Evolutionary conservation across 2,797 vertebrate genomes (phyloP), one percentile per base, ranked within the genome.

Genomic region (Malacoctenus gilli): DNA sequence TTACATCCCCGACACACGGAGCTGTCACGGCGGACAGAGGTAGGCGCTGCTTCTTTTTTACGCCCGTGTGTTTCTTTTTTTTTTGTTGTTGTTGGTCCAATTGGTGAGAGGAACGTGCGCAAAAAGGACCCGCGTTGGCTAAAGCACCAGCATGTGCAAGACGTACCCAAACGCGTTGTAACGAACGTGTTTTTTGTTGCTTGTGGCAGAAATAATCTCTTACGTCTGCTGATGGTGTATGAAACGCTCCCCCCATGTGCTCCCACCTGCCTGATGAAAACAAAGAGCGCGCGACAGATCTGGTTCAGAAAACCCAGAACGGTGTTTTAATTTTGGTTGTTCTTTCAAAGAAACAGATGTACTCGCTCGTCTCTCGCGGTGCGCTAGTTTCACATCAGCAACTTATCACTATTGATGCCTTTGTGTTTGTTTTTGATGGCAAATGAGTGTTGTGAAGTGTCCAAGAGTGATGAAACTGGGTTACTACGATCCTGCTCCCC

Each of bases 11-110:
- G 62, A 71, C 74, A 32, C 7, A 39, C 49, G 56, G 77, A 69
- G 55, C 75, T 68, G 85, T 74, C 80, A 72, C 63, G 38, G 55
- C 4, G 37, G 50, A 30, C 49, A 3, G 60, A 89, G 88, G 89
- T 90, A 83, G 62, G 89, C 12, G 69, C 48, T 2, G 25, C 23
- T 58, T 55, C n/a, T 28, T 28, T 28, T n/a, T 28, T 28, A 28
- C 25, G n/a, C n/a, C n/a, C n/a, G n/a, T 28, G 25, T 28, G 25
- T 28, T 28, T 28, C n/a, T n/a, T n/a, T n/a, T n/a, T n/a, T n/a
- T n/a, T n/a, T n/a, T n/a, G n/a, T n/a, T n/a, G n/a, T n/a, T n/a
- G n/a, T n/a, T n/a, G n/a, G n/a, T 28, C 25, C 25, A 25, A 34
- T 12, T 12, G 15, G 15, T 8, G n/a, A 41, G 56, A 46, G 38